Base-by-base conservation (phyloP, 2,888 invertebrate species). In the Caenorhabditis becei region DNA sequence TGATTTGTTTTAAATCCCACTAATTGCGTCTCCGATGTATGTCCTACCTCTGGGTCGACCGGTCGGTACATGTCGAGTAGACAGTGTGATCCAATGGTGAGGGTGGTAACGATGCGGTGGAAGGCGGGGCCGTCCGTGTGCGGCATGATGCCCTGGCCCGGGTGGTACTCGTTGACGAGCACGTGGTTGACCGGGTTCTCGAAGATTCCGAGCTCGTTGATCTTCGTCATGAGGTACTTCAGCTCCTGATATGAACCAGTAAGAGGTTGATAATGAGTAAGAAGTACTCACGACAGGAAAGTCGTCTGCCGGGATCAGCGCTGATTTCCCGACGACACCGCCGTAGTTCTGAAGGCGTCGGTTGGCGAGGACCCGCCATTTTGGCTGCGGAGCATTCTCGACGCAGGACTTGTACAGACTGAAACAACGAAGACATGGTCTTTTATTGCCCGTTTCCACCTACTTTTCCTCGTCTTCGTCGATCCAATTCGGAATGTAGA, bases 291-390 rank as follows among this genome's bases (percentile, higher is more conserved):
- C 93, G 85, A 92, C 88, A 0, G 98, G 97, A 85, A 98, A 94
- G 82, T 94, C 93, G 92, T 97, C 88, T 35, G 80, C 97, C 0
- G 95, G 94, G 83, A 98, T 94, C 96, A 98, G 96, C 75, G 96
- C 97, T 90, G 96, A 96, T 18, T 94, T 94, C 91, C 96, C 96
- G 0, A 97, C 97, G 71, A 97, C 93, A 0, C 98, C 98, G 26
- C 98, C 98, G 94, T 97, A 99, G 92, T 98, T 97, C 91, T 98
- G 97, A n/a, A 99, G 93, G 82, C 97, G 94, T 83, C 98, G 93
- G 91, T 96, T 95, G 23, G 82, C 95, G 11, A 85, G 74, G 8
- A 56, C 70, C 1, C 96, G 96, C 99, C 99, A 99, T 92, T 97
- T 97, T 10, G 97, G 97, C 94, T 95, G 91, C 0, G 98, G 97